A percentile compares a stretch with the other conserved stretches of the same genome.
Conservation (phyloP, 2,113 vertebrate genomes). For the Desmodus rotundus region DNA sequence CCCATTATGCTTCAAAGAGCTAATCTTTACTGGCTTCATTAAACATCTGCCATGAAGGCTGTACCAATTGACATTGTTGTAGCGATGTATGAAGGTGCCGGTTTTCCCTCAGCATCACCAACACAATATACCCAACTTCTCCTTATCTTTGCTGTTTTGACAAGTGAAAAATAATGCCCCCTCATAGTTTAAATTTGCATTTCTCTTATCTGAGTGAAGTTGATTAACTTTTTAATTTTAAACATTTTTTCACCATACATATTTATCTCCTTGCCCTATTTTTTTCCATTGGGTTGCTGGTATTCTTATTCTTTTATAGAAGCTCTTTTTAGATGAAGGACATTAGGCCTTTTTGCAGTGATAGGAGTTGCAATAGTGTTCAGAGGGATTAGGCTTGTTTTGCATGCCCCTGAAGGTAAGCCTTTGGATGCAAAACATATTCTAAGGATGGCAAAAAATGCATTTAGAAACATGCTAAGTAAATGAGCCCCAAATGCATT, state of each 20-base stretch:
- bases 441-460: neutral
- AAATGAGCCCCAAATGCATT: neutral
- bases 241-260: neutral
- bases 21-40: neutral
- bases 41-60: neutral
- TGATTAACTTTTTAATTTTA: slow-evolving; percentile 37
- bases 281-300: neutral
- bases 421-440: neutral
- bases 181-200: neutral
- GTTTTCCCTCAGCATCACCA: neutral
- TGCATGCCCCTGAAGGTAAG: neutral
- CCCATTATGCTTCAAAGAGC: neutral
- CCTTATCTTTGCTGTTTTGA: neutral
- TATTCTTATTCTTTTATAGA: neutral
- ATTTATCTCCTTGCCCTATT: neutral
- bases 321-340: neutral
- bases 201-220: neutral
- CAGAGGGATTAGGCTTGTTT: neutral
- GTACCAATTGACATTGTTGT: neutral
- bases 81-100: neutral
- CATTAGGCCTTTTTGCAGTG: neutral
- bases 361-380: neutral
- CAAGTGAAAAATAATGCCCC: neutral
- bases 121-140: neutral
- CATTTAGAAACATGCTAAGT: neutral